Conservation (phyloP, 1,140 invertebrate species). For the Lanistes nyassanus region DNA sequence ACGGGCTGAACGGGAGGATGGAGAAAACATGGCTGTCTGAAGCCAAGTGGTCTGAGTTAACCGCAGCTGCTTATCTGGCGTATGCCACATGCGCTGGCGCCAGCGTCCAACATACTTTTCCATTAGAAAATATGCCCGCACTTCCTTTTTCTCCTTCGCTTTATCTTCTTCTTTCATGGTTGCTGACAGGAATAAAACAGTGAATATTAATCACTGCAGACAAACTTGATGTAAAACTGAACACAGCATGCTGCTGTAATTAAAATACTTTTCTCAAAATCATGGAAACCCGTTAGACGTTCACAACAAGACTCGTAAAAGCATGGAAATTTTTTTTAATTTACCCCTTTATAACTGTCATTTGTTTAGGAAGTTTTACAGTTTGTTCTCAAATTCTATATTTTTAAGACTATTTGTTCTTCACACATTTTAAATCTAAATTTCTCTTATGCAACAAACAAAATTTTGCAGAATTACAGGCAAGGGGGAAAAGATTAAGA, state of each 20-base stretch:
- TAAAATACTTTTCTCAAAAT: background rate
- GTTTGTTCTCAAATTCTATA: no score
- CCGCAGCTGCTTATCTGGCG: slow-evolving; percentile 48
- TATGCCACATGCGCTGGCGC: slow-evolving; percentile 66
- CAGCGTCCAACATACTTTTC: slow-evolving; percentile 80
- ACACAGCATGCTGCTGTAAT: background rate
- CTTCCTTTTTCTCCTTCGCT: slow-evolving; percentile 65
- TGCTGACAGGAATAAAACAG: background rate
- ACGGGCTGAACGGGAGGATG: slow-evolving; percentile 86
- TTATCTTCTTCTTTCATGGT: slow-evolving; percentile 38
- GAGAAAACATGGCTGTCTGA: slow-evolving; percentile 85
- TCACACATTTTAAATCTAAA: no score
- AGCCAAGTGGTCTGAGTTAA: slow-evolving; percentile 79
- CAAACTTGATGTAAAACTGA: background rate
- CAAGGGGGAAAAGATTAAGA: no score
- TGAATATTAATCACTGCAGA: background rate
- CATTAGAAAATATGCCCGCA: slow-evolving; percentile 74
- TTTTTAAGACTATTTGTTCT: no score
- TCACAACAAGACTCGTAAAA: background rate
- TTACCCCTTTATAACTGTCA: no score
- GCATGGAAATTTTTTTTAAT: no score
- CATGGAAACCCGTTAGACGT: background rate
- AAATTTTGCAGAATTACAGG: no score
- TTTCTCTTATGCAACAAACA: no score
- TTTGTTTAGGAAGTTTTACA: no score